These are phyloP conservation scores for Acleris literana DNA, from an alignment of 2,888 invertebrate genomes.

Conservation along the genomic window DNA sequence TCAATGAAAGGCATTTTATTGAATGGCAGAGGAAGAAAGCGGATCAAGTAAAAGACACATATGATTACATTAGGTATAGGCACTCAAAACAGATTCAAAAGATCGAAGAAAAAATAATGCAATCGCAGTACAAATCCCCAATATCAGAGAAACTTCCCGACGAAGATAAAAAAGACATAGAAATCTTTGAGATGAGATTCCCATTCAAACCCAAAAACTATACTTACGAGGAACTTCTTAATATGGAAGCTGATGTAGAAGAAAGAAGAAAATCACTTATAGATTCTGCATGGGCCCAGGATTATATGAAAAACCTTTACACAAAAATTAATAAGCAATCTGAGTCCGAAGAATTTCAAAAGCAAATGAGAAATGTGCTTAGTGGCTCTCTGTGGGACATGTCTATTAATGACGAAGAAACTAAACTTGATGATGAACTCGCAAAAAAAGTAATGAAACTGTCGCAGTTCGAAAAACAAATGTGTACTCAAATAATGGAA, in stretches of 20 bases:
- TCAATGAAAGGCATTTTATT: slow-evolving; percentile 76
- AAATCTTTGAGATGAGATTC: slow-evolving; percentile 59
- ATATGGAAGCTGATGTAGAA: slow-evolving; percentile 58
- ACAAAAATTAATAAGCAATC: slow-evolving; percentile 65
- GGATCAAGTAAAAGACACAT: slow-evolving; percentile 69
- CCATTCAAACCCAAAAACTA: slow-evolving; percentile 69
- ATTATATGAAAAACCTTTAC: slow-evolving; percentile 78
- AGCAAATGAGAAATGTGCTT: slow-evolving; percentile 76
- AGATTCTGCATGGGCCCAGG: slow-evolving; percentile 71
- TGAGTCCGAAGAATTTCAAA: slow-evolving; percentile 75
- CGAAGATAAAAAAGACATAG: slow-evolving; percentile 64
- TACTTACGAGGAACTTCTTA: slow-evolving; percentile 68
- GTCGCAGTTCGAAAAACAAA: slow-evolving; percentile 86
- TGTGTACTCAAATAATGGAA: slow-evolving; percentile 85
- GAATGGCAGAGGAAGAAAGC: slow-evolving; percentile 84
- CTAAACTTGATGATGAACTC: slow-evolving; percentile 75
- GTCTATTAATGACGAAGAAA: slow-evolving; percentile 79
- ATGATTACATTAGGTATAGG: slow-evolving; percentile 67
- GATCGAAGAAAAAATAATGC: slow-evolving; percentile 59
- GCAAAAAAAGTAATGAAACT: slow-evolving; percentile 84
- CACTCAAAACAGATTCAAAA: slow-evolving; percentile 67
- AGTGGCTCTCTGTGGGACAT: slow-evolving; percentile 80
- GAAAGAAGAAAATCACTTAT: slow-evolving; percentile 57
- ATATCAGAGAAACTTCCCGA: slow-evolving; percentile 44
- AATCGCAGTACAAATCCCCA: slow-evolving; percentile 44